Conservation (phyloP, 2,113 vertebrate species). For the Tychaedon coryphoeus region DNA sequence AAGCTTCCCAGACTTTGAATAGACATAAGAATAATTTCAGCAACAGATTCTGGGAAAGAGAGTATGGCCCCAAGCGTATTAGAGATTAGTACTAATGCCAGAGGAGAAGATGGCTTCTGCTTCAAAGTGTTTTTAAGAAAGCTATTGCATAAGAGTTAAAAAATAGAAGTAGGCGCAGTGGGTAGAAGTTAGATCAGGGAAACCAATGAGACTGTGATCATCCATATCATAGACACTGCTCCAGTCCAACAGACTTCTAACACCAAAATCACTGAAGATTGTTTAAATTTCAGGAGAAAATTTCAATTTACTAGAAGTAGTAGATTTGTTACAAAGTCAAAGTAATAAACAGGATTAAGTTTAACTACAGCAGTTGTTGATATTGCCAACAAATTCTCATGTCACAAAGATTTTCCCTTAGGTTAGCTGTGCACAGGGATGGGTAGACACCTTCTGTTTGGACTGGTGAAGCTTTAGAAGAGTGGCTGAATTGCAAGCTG, state of each 20-base stretch:
- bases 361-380: neutral
- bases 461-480: neutral
- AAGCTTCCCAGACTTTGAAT: neutral
- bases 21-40: neutral
- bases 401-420: neutral
- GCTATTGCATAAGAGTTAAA: neutral
- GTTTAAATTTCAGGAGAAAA: neutral
- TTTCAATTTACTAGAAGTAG: neutral
- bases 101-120: neutral
- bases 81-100: neutral
- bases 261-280: neutral
- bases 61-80: neutral
- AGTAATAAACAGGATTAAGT: neutral
- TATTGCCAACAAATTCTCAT: neutral
- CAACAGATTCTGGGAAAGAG: neutral
- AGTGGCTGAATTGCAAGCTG: neutral
- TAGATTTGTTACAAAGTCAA: neutral
- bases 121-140: neutral
- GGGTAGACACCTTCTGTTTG: neutral
- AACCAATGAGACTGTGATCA: rapidly evolving
- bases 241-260: neutral
- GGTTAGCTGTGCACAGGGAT: neutral
- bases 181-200: neutral
- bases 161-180: neutral
- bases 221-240: neutral